phyloP scores from a whole-genome alignment of 2,888 invertebrate genomes.

The Dyspetes luteomarginatus region DNA sequence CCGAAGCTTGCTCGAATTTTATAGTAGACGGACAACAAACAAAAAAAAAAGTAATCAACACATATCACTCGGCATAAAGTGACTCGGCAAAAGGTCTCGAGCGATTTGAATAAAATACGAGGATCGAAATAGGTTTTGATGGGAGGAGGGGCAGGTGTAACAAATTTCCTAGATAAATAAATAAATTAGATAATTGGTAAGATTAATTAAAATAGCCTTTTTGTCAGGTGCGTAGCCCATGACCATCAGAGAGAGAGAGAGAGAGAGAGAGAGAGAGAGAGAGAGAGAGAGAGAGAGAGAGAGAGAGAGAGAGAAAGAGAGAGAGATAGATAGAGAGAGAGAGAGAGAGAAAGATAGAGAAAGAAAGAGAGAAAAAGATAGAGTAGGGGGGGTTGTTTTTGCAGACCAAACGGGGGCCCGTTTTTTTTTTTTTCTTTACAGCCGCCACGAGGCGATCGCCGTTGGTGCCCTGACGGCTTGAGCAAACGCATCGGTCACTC shows the following conservation, averaged over 20 bases:
- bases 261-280: conserved; percentile 65
- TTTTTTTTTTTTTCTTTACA: conserved; percentile 71
- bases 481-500: conserved; percentile 81
- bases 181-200: conserved; percentile 76
- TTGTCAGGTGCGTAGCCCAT: conserved; percentile 80
- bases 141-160: conserved; percentile 17
- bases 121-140: conserved; percentile 20
- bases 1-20: conserved; percentile 40
- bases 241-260: conserved; percentile 75
- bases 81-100: conserved; percentile 51
- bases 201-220: conserved; percentile 81
- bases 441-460: conserved; percentile 82
- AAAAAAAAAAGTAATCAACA: conserved; percentile 43
- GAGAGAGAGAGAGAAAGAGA: conserved; percentile 64
- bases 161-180: conserved; percentile 66
- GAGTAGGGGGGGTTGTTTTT: conserved; percentile 72
- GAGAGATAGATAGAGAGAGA: too few species aligned
- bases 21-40: conserved; percentile 42
- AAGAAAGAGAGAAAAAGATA: too few species aligned
- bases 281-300: conserved; percentile 66
- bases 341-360: conserved; percentile 61
- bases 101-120: conserved; percentile 35
- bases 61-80: conserved; percentile 38
- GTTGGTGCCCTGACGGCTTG: conserved; percentile 76
- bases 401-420: conserved; percentile 80